Percentiles rank a stretch among this genome's conserved stretches.
These are phyloP conservation scores for Cephus cinctus DNA, from an alignment of 1,140 invertebrate species.

Conservation along the genomic window DNA sequence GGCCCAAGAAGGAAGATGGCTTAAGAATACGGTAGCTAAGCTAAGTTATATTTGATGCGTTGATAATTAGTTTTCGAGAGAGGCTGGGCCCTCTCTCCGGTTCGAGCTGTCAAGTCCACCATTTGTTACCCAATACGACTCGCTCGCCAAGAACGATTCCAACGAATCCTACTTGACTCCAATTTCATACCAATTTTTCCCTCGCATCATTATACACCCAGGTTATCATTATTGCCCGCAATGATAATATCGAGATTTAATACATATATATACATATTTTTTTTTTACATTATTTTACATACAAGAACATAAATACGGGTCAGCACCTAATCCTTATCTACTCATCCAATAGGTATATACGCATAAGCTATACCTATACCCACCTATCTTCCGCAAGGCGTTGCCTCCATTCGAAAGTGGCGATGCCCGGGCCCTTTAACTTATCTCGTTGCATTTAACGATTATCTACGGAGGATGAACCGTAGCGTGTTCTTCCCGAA, in stretches of 20 bases:
- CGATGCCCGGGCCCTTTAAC: constrained; percentile 4
- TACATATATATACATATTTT: too few species aligned
- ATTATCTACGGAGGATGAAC: constrained; percentile 26
- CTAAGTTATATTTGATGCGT: constrained; percentile 57
- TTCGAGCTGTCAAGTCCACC: constrained; percentile 30
- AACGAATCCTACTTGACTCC: too few species aligned
- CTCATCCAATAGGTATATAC: too few species aligned
- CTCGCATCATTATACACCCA: too few species aligned
- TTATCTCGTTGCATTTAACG: constrained; percentile 17
- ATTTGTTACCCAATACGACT: constrained; percentile 37
- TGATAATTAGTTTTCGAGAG: constrained; percentile 53
- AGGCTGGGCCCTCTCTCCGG: constrained; percentile 13
- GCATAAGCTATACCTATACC: too few species aligned
- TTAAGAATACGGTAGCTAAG: constrained; percentile 51
- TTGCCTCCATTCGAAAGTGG: constrained; percentile 16
- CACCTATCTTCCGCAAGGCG: too few species aligned
- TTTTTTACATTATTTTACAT: too few species aligned
- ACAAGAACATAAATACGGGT: too few species aligned
- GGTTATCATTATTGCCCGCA: too few species aligned
- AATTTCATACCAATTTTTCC: too few species aligned
- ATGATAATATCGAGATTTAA: too few species aligned
- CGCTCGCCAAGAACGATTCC: constrained; percentile 22
- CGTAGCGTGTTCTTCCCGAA: constrained; percentile 20
- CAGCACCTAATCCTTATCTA: constrained; percentile 19
- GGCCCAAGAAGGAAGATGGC: constrained; percentile 6